Evolutionary conservation across 2,113 vertebrate species (phyloP), one percentile per base, ranked within the genome.

Genomic region (Telmatochromis bifrenatus): DNA sequence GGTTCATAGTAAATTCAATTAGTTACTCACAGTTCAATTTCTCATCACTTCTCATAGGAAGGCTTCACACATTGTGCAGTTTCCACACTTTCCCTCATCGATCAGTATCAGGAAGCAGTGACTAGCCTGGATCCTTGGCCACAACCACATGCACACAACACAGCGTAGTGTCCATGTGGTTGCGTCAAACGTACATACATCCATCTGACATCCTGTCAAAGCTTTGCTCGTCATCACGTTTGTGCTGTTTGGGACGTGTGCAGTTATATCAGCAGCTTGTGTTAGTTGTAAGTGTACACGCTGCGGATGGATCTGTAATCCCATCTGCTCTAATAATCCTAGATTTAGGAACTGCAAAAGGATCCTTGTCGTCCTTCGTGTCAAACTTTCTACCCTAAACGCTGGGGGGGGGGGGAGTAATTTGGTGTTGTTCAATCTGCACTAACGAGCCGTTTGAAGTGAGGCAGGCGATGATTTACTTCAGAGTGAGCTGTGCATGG

Each of bases 361-460:
- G 49, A 55, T 62, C 28, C 28, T 51, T 9, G 17, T 31, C 35
- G n/a, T 90, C 28, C 54, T 42, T 87, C 45, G 39, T 83, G 21
- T 62, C 33, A 79, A 21, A 81, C 21, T 5, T 75, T 23, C 5
- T 0, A 4, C 86, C 17, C 31, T 68, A 47, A 87, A 87, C 26
- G 7, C 39, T 1, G 3, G 12, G 53, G 37, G 23, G 23, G 23
- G 23, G 23, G 23, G 23, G 23, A 33, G 58, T 62, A 0, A 35
- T 62, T 35, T 62, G 58, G 58, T 62, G 58, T 62, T 62, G 80
- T 92, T 90, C 83, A 91, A 86, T 82, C 21, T 87, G 58, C 31
- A 70, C 65, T 86, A 90, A 91, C 84, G 84, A 86, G 49, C 33
- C 82, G 9, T 54, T 79, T 84, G 84, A 82, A 87, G 86, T 85